These are phyloP conservation scores for Arremon brunneinucha DNA, from an alignment of 2,797 vertebrate genomes.

Conservation along the genomic window DNA sequence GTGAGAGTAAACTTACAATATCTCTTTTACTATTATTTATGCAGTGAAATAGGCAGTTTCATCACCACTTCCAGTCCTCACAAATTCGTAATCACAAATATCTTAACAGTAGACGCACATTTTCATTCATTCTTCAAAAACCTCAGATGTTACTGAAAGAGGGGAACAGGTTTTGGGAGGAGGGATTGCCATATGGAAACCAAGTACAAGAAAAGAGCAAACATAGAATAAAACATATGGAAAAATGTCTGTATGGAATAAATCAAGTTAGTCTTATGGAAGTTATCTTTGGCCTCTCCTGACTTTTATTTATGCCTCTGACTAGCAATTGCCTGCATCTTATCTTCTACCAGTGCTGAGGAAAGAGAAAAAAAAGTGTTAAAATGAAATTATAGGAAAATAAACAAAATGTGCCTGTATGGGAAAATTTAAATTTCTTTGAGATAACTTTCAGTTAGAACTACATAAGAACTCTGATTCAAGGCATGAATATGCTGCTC, in stretches of 20 bases:
- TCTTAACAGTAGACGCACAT: background rate
- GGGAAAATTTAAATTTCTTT: background rate
- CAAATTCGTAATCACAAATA: background rate
- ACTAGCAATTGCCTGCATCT: background rate
- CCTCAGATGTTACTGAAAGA: background rate
- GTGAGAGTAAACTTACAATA: background rate
- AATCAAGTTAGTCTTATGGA: conserved; percentile 26
- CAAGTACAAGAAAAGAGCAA: conserved; percentile 37
- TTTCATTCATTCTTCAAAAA: conserved; percentile 10
- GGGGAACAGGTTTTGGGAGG: conserved; percentile 15
- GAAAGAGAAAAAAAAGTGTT: background rate
- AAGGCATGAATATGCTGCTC: background rate
- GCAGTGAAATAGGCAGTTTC: background rate
- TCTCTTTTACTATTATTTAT: background rate
- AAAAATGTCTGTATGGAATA: conserved; percentile 40
- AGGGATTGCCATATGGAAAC: conserved; percentile 31
- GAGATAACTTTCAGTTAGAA: background rate
- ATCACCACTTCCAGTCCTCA: background rate
- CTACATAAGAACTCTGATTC: background rate
- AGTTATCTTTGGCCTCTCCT: conserved; percentile 8
- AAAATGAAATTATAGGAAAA: background rate
- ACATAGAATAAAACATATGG: conserved; percentile 18
- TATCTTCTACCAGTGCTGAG: background rate
- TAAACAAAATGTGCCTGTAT: background rate
- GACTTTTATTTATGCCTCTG: background rate